A percentile compares a stretch with the other conserved stretches of the same genome.
phyloP scores from a whole-genome alignment of 2,797 vertebrate species.

The Cheracebus regulus region DNA sequence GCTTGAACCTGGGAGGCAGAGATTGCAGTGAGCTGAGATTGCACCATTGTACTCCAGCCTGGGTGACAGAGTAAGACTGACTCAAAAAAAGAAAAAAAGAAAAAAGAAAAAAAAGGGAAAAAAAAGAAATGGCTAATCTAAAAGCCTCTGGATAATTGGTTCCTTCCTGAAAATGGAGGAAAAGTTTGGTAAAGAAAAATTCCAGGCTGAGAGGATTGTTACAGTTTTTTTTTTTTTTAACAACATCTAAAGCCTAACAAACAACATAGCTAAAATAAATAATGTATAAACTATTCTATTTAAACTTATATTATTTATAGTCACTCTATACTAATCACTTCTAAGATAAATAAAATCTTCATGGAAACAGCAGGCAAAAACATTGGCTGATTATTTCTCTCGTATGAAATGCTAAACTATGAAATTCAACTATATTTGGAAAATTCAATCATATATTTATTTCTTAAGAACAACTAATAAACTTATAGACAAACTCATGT shows the following conservation, averaged over 20 bases:
- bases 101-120: no score
- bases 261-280: conserved; percentile 33
- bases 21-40: no score
- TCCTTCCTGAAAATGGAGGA: conserved; percentile 45
- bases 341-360: conserved; percentile 48
- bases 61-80: no score
- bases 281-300: conserved; percentile 47
- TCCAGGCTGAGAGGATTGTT: not conserved
- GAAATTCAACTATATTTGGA: conserved; percentile 14
- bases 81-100: no score
- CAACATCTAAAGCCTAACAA: conserved; percentile 39
- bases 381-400: conserved; percentile 5
- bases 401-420: not conserved
- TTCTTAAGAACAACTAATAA: not conserved
- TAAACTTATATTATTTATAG: conserved; percentile 48
- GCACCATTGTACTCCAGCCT: no score
- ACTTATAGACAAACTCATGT: not conserved
- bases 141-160: conserved; percentile 31
- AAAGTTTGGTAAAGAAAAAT: conserved; percentile 20
- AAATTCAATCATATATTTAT: conserved; percentile 27
- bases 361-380: not conserved
- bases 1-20: no score
- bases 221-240: not conserved
- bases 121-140: conserved; percentile 17
- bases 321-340: conserved; percentile 34